These are phyloP conservation scores for Rhinella marina DNA, from an alignment of 2,797 vertebrate genomes.

Conservation along the genomic window DNA sequence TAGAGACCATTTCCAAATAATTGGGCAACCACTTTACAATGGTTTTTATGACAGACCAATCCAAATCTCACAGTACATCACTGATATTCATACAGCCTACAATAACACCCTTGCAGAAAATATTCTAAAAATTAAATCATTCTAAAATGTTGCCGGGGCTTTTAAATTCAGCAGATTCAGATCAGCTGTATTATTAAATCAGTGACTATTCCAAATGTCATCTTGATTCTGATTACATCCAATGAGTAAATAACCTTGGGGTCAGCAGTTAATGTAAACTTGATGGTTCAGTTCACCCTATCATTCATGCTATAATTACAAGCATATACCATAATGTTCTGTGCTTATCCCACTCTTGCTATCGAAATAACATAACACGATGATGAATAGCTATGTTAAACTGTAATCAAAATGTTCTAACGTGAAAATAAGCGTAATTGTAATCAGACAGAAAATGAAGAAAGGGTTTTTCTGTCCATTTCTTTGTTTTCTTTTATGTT, in stretches of 20 bases:
- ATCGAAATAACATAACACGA: slow-evolving; percentile 43
- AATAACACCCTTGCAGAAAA: not conserved
- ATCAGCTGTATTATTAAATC: slow-evolving; percentile 54
- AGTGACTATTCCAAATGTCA: slow-evolving; percentile 49
- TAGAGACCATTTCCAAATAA: not conserved
- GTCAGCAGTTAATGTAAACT: slow-evolving; percentile 61
- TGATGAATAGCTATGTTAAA: slow-evolving; percentile 58
- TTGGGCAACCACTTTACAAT: not conserved
- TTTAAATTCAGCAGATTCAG: slow-evolving; percentile 48
- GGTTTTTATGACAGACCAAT: not conserved
- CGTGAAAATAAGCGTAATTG: slow-evolving; percentile 50
- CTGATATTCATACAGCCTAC: not conserved
- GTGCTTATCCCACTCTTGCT: slow-evolving; percentile 43
- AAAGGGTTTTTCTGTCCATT: not conserved
- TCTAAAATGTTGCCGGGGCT: slow-evolving; percentile 1
- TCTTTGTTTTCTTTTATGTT: slow-evolving; percentile 10
- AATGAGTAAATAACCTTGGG: slow-evolving; percentile 51
- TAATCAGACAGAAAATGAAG: slow-evolving; percentile 50
- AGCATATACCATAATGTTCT: slow-evolving; percentile 55
- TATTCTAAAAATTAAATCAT: not conserved
- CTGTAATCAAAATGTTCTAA: slow-evolving; percentile 50
- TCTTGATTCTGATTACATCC: slow-evolving; percentile 55
- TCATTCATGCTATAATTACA: slow-evolving; percentile 54
- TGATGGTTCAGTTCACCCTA: slow-evolving; percentile 61
- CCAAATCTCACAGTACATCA: not conserved